Evolutionary conservation across 2,888 invertebrate genomes (phyloP).

Genomic region (Melanargia galathea): DNA sequence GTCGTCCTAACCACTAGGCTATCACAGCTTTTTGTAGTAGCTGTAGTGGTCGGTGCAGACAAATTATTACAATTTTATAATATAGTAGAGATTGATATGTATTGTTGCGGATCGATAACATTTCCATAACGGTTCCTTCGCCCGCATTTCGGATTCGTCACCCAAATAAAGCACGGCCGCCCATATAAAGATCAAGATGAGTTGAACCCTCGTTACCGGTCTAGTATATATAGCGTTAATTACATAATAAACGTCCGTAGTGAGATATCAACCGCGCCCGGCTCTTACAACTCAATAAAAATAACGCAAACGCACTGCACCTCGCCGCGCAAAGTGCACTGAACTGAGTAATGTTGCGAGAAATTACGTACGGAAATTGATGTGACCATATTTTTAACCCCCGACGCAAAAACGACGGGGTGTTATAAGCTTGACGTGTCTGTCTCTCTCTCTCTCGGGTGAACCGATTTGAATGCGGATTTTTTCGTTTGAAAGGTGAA

Average conservation of each 20-base stretch:
- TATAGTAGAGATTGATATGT: no score
- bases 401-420: no score
- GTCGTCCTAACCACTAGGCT: no score
- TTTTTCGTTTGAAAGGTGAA: no score
- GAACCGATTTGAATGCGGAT: no score
- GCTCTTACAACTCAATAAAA: constrained; percentile 21
- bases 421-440: no score
- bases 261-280: constrained; percentile 22
- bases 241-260: constrained; percentile 19
- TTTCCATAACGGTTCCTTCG: not conserved
- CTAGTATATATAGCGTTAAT: constrained; percentile 22
- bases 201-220: constrained; percentile 11
- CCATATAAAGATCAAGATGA: constrained; percentile 17
- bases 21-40: no score
- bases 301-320: constrained; percentile 18
- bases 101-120: no score
- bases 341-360: constrained; percentile 33
- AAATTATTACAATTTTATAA: no score
- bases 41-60: no score
- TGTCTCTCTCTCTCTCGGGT: no score
- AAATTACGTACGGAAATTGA: constrained; percentile 27
- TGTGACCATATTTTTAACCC: constrained; percentile 20
- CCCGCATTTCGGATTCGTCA: not conserved
- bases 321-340: constrained; percentile 34
- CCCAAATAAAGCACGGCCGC: constrained; percentile 9